Conservation (phyloP, 2,113 vertebrate species). For the Paralichthys olivaceus region DNA sequence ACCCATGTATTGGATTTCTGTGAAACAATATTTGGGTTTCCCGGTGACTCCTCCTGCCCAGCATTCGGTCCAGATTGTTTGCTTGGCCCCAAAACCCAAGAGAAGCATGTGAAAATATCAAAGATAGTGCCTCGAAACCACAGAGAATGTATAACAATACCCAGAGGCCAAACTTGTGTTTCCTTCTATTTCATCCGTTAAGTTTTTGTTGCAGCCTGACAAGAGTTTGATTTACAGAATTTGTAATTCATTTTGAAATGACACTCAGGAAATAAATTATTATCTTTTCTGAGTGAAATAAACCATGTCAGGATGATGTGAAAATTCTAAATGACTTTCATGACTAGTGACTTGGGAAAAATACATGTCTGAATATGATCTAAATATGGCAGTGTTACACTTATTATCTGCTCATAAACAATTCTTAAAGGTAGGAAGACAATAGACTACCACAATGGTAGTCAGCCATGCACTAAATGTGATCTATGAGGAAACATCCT, state of each 20-base stretch:
- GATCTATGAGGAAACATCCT: slow-evolving; percentile 38
- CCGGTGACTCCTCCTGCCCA: slow-evolving; percentile 54
- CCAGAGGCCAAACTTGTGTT: slow-evolving; percentile 50
- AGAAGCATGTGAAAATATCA: slow-evolving; percentile 67
- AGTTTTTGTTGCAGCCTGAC: slow-evolving; percentile 24
- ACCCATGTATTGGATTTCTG: slow-evolving; percentile 75
- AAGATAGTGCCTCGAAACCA: slow-evolving; percentile 61
- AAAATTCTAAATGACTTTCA: slow-evolving; percentile 44
- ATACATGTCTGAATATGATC: slow-evolving; percentile 23
- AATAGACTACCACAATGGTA: slow-evolving; percentile 4
- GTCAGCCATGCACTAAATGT: slow-evolving; percentile 32
- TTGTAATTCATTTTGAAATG: slow-evolving; percentile 46
- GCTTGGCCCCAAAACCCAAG: slow-evolving; percentile 39
- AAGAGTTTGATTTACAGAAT: slow-evolving; percentile 51
- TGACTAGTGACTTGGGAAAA: slow-evolving; percentile 34
- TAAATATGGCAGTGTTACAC: not conserved
- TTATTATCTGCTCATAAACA: not conserved
- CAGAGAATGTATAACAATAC: slow-evolving; percentile 65
- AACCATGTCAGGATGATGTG: slow-evolving; percentile 35
- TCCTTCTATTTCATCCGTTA: slow-evolving; percentile 44
- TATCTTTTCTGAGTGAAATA: slow-evolving; percentile 50
- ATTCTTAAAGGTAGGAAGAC: not conserved
- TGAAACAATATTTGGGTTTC: slow-evolving; percentile 79
- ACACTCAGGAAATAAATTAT: slow-evolving; percentile 25
- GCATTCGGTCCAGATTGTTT: slow-evolving; percentile 58